Base-by-base conservation (phyloP, 2,888 invertebrate genomes). In the Drosophila emarginata region DNA sequence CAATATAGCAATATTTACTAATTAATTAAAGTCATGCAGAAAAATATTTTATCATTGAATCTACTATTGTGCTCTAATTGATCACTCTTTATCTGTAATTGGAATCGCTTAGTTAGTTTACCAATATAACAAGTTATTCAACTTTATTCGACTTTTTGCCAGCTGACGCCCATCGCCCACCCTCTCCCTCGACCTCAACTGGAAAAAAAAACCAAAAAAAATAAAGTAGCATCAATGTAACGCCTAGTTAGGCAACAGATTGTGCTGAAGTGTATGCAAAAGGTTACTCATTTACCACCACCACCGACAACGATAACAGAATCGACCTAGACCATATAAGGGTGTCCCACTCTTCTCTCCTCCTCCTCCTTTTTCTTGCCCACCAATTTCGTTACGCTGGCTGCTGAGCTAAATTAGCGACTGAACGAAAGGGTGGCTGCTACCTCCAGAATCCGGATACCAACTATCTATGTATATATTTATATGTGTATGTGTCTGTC, bases 161-260 rank as follows among this genome's bases (percentile, higher is more conserved):
- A 79, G 58, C 69, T 80, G 76, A 62, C 76, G 77, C 70, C n/a
- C 6, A 21, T 28, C 15, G 32, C 66, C 52, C 58, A 58, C 9
- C 9, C 21, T 4, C 45, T 4, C 18, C 7, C 6, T 39, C 39
- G n/a, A 37, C 37, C 37, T 37, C 4, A 37, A 36, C 36, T 18
- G 3, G 1, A 6, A 40, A 40, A 15, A 45, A 9, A 45, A 18
- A 45, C 9, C 9, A 32, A 32, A 9, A 45, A 45, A 45, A 45
- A 45, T 45, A 50, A 57, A 71, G 54, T 66, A 23, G 66, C 68
- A 66, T 60, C 72, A 82, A 89, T 90, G 90, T 89, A 86, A 82
- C 90, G 89, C 87, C 78, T 75, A 79, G 78, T 89, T 90, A 79
- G 70, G 80, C 63, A 86, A 76, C 89, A 89, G 77, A 89, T 86